Base-by-base conservation (phyloP, 2,797 vertebrate species). In the Cheracebus regulus region DNA sequence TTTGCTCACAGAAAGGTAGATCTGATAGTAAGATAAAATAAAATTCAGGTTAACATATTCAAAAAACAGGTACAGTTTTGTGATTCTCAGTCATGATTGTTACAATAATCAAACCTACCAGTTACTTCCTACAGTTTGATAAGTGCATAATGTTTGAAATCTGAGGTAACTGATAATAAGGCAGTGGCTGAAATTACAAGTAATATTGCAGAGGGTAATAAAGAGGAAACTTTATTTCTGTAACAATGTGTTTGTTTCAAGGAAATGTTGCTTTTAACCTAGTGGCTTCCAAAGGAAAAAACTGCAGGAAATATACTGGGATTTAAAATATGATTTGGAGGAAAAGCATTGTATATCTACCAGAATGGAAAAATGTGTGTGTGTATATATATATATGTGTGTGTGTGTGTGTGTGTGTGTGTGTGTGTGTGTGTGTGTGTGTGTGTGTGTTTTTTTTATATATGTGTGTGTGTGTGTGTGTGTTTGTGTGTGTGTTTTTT, bases 31-130 rank as follows among this genome's bases (percentile, higher is more conserved):
- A 96, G 73, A 19, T 96, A 41, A 90, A 96, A 86, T 93, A 48
- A 95, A 96, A 95, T 85, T 98, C 57, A 95, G 20, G 36, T 95
- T 95, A 91, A 89, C 33, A 64, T 91, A 67, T 89, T 95, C 75
- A 41, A 76, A 94, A 96, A 97, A 58, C 39, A 84, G 89, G 55
- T 91, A 86, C 19, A 48, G 11, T 78, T 93, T 85, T 81, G n/a
- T 89, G 57, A 78, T 97, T 96, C 44, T 80, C 67, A 67, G 50
- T 94, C 9, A 4, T 95, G 85, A 88, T 58, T 88, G 20, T 93
- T 95, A 50, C 4, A 97, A 76, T 84, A 95, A 96, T 82, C 73
- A 97, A 90, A 93, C 30, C 73, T 96, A 72, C 48, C 72, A 81
- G 78, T 97, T 97, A 87, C 46, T 20, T 96, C 93, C 83, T 58